Evolutionary conservation across 2,888 invertebrate genomes (phyloP), one percentile per base, ranked within the genome.

Genomic region (Yponomeuta plumbellus): DNA sequence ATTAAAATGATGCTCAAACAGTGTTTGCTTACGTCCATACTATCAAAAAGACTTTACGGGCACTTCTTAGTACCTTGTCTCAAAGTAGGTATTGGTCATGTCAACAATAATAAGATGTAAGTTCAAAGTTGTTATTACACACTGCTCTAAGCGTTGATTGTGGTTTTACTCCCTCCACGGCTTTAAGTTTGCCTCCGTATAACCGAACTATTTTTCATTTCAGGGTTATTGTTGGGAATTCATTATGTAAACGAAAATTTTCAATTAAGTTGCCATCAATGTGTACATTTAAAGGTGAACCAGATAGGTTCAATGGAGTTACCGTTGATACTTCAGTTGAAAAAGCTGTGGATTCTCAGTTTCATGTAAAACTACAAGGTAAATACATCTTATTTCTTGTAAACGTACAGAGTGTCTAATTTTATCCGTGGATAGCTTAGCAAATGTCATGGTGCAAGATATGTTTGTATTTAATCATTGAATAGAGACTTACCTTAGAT

Each of bases 281-380:
- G 26, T 66, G 67, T 61, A 69, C 72, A 44, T 85, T 87, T 72
- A 73, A 67, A 63, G 86, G 85, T 56, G 74, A 71, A 64, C 76
- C 68, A 69, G 88, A 87, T 71, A 80, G 77, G 67, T 87, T 80
- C 69, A 80, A 86, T 74, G 86, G 85, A 40, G 72, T 90, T 6
- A 89, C 85, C 68, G 75, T 90, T 21, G 83, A 86, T 70, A 73
- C 80, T 8, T 67, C 68, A 13, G 71, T 76, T 69, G 81, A 85
- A 68, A 76, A 74, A 65, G 79, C 73, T 71, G 74, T 76, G 56
- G 71, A 70, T 22, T 67, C 72, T 56, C 70, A 71, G 8, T 85
- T 88, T 69, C 67, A 66, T n/a, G 67, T 69, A 26, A 81, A 73
- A 65, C 76, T 89, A 44, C 74, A 79, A 75, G 85, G 88, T 88